Conservation (phyloP, 2,888 invertebrate genomes). For the Macaria notata region DNA sequence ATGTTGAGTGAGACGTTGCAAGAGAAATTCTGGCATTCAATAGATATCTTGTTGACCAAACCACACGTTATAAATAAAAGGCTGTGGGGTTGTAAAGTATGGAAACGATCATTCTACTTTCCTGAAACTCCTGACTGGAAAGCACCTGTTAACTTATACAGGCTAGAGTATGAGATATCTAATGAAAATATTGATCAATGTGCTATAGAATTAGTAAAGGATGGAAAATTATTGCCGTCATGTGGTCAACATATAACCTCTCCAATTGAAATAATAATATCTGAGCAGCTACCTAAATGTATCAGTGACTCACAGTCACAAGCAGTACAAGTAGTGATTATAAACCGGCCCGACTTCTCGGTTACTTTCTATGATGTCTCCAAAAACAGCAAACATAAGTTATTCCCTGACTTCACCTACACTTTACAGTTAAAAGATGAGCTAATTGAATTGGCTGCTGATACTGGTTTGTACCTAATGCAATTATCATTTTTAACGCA, state of each 20-base stretch:
- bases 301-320: constrained; percentile 54
- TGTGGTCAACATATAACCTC: constrained; percentile 12
- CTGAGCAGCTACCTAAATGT: constrained; percentile 65
- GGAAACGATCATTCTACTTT: constrained; percentile 40
- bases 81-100: constrained; percentile 80
- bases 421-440: constrained; percentile 61
- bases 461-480: constrained; percentile 51
- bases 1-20: constrained; percentile 18
- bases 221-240: constrained; percentile 28
- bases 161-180: constrained; percentile 31
- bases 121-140: constrained; percentile 29
- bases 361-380: constrained; percentile 76
- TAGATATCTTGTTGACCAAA: constrained; percentile 84
- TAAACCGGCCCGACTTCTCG: constrained; percentile 59
- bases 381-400: constrained; percentile 52
- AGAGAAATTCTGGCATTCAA: constrained; percentile 83
- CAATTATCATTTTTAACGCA: not conserved
- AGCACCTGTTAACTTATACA: constrained; percentile 31
- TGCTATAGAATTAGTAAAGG: constrained; percentile 24
- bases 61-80: constrained; percentile 89
- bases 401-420: constrained; percentile 78
- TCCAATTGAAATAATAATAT: constrained; percentile 46
- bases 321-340: constrained; percentile 59
- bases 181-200: constrained; percentile 35
- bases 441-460: constrained; percentile 63